phyloP scores from a whole-genome alignment of 2,888 invertebrate genomes.

The Anarsia innoxiella region DNA sequence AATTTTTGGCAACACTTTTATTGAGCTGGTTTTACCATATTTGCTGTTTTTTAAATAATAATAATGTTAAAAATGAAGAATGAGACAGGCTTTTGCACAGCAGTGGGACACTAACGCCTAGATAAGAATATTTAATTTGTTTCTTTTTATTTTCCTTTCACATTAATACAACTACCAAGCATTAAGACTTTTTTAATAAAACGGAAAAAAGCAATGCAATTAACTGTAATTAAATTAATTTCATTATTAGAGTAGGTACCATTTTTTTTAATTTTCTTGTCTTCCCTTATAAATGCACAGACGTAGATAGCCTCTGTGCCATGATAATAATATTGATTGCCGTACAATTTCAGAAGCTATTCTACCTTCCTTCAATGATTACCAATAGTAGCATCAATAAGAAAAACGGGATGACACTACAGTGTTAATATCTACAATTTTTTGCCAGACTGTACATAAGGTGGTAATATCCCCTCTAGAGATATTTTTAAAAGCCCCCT shows the following conservation, averaged over 20 bases:
- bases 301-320: background rate
- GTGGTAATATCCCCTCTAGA: conserved; percentile 24
- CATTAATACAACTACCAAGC: background rate
- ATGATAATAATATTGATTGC: background rate
- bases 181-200: background rate
- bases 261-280: too few species aligned
- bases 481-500: conserved; percentile 23
- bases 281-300: background rate
- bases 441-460: too few species aligned
- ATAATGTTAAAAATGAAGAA: too few species aligned
- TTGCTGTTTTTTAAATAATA: conserved; percentile 12
- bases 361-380: background rate
- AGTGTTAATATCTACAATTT: background rate
- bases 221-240: too few species aligned
- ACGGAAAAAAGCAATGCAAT: background rate
- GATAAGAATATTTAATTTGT: background rate
- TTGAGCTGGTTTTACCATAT: conserved; percentile 25
- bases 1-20: conserved; percentile 41
- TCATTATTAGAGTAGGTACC: too few species aligned
- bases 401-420: background rate
- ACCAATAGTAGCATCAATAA: background rate
- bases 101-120: too few species aligned
- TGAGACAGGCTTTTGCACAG: too few species aligned
- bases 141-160: background rate
- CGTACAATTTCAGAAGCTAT: background rate